Conservation (phyloP, 2,888 invertebrate species). For the Apoda limacodes region DNA sequence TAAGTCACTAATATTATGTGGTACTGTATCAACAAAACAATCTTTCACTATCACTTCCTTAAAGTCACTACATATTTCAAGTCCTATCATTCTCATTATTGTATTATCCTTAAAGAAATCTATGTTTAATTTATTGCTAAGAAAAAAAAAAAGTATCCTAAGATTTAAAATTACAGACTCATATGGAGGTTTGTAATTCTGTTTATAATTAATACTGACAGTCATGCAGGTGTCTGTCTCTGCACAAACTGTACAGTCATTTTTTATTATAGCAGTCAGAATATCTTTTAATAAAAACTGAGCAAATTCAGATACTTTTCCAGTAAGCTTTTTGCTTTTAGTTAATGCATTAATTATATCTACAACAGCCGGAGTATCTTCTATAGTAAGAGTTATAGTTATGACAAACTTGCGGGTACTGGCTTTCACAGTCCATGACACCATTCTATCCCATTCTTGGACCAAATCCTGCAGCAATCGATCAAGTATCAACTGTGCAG, state of each 20-base stretch:
- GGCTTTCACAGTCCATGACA: constrained; percentile 44
- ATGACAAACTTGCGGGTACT: constrained; percentile 33
- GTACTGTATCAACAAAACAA: constrained; percentile 82
- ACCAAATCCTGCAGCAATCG: constrained; percentile 54
- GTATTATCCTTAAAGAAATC: constrained; percentile 44
- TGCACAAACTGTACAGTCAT: constrained; percentile 48
- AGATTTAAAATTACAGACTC: constrained; percentile 69
- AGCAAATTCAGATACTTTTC: constrained; percentile 68
- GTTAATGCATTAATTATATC: constrained; percentile 51
- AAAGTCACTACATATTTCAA: constrained; percentile 68
- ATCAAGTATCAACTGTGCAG: constrained; percentile 51
- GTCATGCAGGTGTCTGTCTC: constrained; percentile 40
- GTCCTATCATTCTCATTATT: constrained; percentile 68
- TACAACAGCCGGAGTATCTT: constrained; percentile 28
- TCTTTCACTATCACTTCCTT: constrained; percentile 76
- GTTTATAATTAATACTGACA: constrained; percentile 47
- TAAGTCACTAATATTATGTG: constrained; percentile 78
- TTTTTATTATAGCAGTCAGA: constrained; percentile 68
- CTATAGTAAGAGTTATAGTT: constrained; percentile 42
- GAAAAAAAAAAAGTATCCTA: constrained; percentile 65
- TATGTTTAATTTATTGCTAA: constrained; percentile 67
- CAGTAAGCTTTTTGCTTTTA: constrained; percentile 43
- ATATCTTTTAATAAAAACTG: constrained; percentile 69
- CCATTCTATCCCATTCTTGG: constrained; percentile 57
- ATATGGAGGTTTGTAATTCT: constrained; percentile 53